Evolutionary conservation across 2,113 vertebrate species (phyloP), one percentile per base, ranked within the genome.

Genomic region (Junco hyemalis): DNA sequence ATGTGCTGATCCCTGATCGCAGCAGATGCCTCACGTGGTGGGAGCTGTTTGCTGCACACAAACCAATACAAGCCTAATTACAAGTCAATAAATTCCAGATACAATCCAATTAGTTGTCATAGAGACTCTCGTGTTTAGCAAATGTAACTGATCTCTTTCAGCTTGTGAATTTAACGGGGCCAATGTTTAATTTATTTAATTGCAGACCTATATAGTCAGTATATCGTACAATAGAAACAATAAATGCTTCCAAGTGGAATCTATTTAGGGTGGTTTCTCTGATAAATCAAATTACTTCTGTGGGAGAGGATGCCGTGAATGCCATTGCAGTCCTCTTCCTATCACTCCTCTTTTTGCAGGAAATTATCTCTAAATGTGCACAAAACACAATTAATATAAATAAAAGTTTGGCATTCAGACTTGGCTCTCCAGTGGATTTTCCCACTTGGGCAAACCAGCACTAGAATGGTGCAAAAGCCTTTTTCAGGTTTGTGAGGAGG

Each of bases 11-110:
- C 89, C 88, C 94, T 56, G 85, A 81, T 36, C 85, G 83, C 4
- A 8, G 86, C 94, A 95, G 66, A 64, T 44, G 2, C 66, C 26
- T 38, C 86, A 57, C 45, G 22, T 40, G 70, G 12, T 53, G 69
- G 47, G 90, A 97, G 40, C 51, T 79, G 45, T 81, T 93, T 60
- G 79, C 65, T 87, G 4, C 38, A 65, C 60, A 72, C 63, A 91
- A 83, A 93, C 80, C 56, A 42, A 88, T 76, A 57, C 74, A 84
- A 84, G 86, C 72, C 84, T 95, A 54, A 97, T 90, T 71, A 36
- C 82, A n/a, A 92, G 89, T 93, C 96, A 90, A 94, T 97, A 95
- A 53, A 90, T 93, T 90, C 90, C 92, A 88, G 87, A 92, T 81
- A 86, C 66, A 85, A 79, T 54, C 82, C 93, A 95, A 88, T 96